Conservation (phyloP, 2,888 invertebrate genomes). For the Harpalus rufipes region DNA sequence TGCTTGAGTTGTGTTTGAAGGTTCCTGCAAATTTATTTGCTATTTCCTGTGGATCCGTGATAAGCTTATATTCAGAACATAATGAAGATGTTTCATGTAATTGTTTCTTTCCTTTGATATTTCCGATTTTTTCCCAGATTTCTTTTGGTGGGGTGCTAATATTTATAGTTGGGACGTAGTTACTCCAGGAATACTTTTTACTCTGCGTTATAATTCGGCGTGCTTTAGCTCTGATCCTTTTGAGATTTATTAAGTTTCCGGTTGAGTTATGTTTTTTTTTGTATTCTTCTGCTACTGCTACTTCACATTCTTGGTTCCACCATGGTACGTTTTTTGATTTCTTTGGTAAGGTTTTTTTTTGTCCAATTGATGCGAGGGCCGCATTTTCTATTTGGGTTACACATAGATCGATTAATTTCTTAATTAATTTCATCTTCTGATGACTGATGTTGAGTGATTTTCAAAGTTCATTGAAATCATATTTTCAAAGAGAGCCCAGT, state of each 20-base stretch:
- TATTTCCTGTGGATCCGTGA: neutral
- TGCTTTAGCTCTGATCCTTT: neutral
- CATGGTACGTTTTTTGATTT: neutral
- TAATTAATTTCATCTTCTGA: too few relatives aligned
- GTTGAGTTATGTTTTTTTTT: neutral
- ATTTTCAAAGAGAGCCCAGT: too few relatives aligned
- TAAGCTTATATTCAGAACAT: neutral
- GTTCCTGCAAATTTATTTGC: conserved; percentile 3
- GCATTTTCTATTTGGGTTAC: too few relatives aligned
- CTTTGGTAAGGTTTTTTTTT: too few relatives aligned
- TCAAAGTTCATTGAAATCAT: too few relatives aligned
- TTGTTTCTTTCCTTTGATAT: neutral
- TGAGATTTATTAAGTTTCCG: neutral
- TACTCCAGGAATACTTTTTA: neutral
- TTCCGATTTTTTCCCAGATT: neutral
- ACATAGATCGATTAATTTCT: too few relatives aligned
- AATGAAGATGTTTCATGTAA: neutral
- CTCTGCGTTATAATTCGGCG: neutral
- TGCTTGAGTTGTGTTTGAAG: neutral
- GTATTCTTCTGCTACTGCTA: neutral
- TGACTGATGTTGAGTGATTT: too few relatives aligned
- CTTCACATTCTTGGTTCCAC: neutral
- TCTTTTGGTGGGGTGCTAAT: neutral
- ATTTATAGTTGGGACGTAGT: neutral
- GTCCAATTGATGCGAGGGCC: too few relatives aligned